Evolutionary conservation across 2,113 vertebrate genomes (phyloP), one percentile per base, ranked within the genome.

Genomic region (Litocranius walleri): DNA sequence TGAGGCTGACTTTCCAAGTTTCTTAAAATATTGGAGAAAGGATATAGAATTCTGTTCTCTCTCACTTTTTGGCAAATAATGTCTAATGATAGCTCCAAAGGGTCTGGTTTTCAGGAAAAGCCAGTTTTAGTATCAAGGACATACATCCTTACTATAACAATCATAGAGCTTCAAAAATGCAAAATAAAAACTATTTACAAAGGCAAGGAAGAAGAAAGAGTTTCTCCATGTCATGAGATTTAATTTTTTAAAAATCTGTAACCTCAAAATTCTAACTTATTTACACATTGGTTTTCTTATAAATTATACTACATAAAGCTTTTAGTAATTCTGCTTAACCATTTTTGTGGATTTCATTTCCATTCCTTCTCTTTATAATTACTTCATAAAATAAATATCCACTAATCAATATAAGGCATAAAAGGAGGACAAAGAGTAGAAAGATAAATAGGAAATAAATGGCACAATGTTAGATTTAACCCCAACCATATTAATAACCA

Each of bases 171-270:
- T 92, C 9, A 71, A 83, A 96, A 97, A 94, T 30, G 84, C 30
- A 94, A 95, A 43, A 77, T 40, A 77, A 97, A 97, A 94, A 57
- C 54, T 43, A 88, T 80, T 88, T 92, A 71, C 30, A 59, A 88
- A 91, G 43, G 33, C 2, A 52, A 91, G 29, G 64, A 83, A 29
- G 14, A 90, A 40, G 59, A 77, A 96, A 82, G 61, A 43, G 1
- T 87, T 84, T 93, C 19, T 91, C 30, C 71, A 45, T 74, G 19
- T 96, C 17, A 43, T 25, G 10, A 12, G 43, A 78, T 48, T 83
- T 8, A 33, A 59, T 43, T 93, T 88, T 74, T 33, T 0, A 87
- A 86, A 92, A 95, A 57, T 21, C 25, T 36, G 9, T 93, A n/a
- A n/a, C 36, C 45, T 95, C 78, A 61, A 95, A 90, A 56, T 89